These are phyloP conservation scores for Sycophila sp. DNA, from an alignment of 1,140 invertebrate genomes.

Conservation along the genomic window DNA sequence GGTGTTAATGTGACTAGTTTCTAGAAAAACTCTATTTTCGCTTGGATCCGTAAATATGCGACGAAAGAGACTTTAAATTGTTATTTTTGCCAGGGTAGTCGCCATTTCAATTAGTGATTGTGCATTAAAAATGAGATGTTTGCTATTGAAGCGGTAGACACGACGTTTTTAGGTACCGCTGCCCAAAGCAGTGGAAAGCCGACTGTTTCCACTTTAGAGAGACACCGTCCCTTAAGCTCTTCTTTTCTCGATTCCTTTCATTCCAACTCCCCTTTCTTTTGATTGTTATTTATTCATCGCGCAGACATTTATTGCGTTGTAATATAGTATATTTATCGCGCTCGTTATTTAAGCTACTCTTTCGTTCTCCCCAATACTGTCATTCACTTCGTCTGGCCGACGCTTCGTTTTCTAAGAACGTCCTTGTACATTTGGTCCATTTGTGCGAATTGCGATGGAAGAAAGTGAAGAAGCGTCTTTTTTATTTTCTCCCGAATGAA, in stretches of 20 bases:
- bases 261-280: background rate
- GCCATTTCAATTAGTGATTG: no score
- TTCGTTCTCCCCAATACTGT: background rate
- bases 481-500: conserved; percentile 16
- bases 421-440: conserved; percentile 32
- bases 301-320: conserved; percentile 28
- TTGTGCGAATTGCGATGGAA: conserved; percentile 4
- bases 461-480: conserved; percentile 8
- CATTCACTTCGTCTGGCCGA: background rate
- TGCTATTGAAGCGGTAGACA: no score
- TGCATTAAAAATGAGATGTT: no score
- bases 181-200: no score
- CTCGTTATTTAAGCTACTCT: conserved; percentile 26
- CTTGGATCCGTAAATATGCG: no score
- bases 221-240: background rate
- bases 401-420: background rate
- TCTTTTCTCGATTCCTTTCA: background rate
- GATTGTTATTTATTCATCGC: conserved; percentile 35
- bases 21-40: no score
- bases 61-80: no score
- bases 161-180: no score
- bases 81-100: no score
- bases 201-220: no score
- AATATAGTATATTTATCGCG: conserved; percentile 35
- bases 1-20: no score